A percentile compares a stretch with the other conserved stretches of the same genome.
Conservation (phyloP, 2,888 invertebrate species). For the Orthosia cruda region DNA sequence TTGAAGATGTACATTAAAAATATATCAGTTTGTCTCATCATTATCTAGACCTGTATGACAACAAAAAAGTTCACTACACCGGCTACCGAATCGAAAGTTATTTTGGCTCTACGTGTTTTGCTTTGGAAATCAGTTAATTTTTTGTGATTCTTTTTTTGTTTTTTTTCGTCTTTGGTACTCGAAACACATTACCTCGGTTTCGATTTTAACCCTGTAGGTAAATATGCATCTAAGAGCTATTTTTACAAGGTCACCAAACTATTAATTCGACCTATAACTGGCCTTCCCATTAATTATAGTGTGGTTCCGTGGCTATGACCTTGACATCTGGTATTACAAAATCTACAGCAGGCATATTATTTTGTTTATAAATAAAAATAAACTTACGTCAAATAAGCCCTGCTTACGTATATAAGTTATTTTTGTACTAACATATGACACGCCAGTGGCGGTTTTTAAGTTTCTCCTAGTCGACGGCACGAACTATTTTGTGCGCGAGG, state of each 20-base stretch:
- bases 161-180: neutral
- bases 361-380: constrained; percentile 22
- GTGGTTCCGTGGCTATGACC: constrained; percentile 19
- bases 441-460: neutral
- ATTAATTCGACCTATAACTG: neutral
- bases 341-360: neutral
- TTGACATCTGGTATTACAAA: constrained; percentile 32
- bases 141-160: neutral
- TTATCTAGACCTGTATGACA: too few species aligned
- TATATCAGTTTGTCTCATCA: too few species aligned
- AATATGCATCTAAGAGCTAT: neutral
- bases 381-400: neutral
- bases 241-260: constrained; percentile 18
- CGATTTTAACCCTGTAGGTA: neutral
- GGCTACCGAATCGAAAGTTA: too few species aligned
- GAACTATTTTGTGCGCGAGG: too few species aligned
- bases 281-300: constrained; percentile 2
- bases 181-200: neutral
- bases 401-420: neutral
- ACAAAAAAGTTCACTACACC: too few species aligned
- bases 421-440: neutral
- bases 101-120: too few species aligned
- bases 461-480: too few species aligned
- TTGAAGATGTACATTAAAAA: too few species aligned
- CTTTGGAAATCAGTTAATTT: too few species aligned